Evolutionary conservation across 92 coral and sea anemone genomes (phyloP).

Genomic region (Zoanthus sansibaricus): DNA sequence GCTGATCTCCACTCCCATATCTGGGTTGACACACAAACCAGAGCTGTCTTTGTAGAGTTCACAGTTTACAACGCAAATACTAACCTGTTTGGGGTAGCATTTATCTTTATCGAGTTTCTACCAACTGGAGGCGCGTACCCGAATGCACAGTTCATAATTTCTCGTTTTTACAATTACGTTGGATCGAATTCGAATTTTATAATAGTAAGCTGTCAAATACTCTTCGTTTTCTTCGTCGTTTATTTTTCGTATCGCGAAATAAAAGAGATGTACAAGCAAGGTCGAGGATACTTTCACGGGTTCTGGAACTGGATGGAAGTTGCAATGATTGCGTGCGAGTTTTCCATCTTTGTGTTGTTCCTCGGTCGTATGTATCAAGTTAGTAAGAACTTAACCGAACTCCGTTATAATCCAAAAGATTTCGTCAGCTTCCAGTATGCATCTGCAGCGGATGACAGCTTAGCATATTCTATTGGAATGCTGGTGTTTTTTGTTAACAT

Average conservation of each 20-base stretch:
- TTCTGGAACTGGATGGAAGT: constrained; percentile 97
- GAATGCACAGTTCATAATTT: constrained; percentile 64
- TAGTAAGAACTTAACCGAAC: constrained; percentile 74
- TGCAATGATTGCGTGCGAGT: constrained; percentile 71
- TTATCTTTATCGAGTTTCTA: constrained; percentile 84
- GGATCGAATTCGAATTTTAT: constrained; percentile 71
- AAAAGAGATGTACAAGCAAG: constrained; percentile 75
- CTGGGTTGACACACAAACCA: constrained; percentile 78
- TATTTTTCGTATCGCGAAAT: constrained; percentile 91
- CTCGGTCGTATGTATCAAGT: constrained; percentile 86
- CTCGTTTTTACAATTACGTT: constrained; percentile 83
- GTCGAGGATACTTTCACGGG: constrained; percentile 77
- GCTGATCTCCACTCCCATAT: constrained; percentile 90
- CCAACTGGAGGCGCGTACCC: constrained; percentile 91
- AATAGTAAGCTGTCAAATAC: constrained; percentile 70
- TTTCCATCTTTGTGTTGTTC: constrained; percentile 70
- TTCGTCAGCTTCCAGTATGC: constrained; percentile 96
- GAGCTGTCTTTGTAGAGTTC: constrained; percentile 86
- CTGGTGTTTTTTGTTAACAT: constrained; percentile 84
- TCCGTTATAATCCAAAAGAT: constrained; percentile 90
- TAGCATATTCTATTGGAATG: constrained; percentile 75
- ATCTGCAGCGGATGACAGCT: constrained; percentile 78
- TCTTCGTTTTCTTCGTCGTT: constrained; percentile 77
- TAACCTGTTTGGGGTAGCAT: constrained; percentile 87
- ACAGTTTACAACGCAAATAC: constrained; percentile 91